Evolutionary conservation across 2,888 invertebrate species (phyloP).

Genomic region (Drosophila limbata): DNA sequence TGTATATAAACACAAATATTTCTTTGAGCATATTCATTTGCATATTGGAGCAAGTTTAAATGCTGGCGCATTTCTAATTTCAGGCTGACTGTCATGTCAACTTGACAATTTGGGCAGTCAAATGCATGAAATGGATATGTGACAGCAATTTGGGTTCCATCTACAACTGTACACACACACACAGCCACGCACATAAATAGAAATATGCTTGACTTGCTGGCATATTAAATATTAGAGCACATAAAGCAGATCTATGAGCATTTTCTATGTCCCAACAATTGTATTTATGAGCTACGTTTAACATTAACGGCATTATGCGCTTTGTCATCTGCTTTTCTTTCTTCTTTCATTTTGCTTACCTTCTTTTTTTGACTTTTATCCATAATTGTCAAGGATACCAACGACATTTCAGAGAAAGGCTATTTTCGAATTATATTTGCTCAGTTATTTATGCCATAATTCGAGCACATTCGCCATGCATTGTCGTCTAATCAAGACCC

Average conservation of each 20-base stretch:
- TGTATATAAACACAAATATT: conserved; percentile 43
- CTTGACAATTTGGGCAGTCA: conserved; percentile 79
- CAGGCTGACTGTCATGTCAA: conserved; percentile 65
- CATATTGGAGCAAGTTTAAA: conserved; percentile 69
- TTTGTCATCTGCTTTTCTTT: conserved; percentile 6
- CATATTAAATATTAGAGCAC: conserved; percentile 12
- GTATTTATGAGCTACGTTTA: conserved; percentile 33
- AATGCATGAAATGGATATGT: conserved; percentile 71
- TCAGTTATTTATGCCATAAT: not conserved
- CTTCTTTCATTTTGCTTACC: not conserved
- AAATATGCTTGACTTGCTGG: conserved; percentile 40
- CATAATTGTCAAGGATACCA: conserved; percentile 15
- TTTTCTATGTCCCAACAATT: conserved; percentile 32
- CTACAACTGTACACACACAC: not conserved
- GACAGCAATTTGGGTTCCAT: conserved; percentile 51
- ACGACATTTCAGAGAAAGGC: not conserved
- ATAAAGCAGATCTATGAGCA: conserved; percentile 10
- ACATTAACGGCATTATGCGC: conserved; percentile 22
- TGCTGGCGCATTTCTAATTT: conserved; percentile 78
- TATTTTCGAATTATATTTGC: conserved; percentile 4
- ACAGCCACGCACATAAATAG: conserved; percentile 10
- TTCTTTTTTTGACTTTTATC: not conserved
- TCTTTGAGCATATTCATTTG: conserved; percentile 67
- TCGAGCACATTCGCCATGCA: not conserved
- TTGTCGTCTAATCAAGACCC: conserved; percentile 4